Evolutionary conservation across 2,888 invertebrate genomes (phyloP), one percentile per base, ranked within the genome.

Genomic region (Cybosia mesomella): DNA sequence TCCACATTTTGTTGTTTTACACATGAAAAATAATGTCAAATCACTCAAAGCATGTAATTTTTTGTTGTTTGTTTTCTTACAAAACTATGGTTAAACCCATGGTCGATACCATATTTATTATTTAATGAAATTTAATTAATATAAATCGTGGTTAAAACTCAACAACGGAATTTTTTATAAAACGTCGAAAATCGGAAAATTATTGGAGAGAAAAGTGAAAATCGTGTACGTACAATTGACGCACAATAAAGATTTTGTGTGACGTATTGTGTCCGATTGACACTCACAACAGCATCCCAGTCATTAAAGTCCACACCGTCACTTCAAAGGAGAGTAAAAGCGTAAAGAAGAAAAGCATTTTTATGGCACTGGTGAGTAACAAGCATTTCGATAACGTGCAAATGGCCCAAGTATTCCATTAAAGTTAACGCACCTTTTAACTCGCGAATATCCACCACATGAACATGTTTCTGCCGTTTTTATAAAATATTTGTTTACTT

Each of bases 381-480:
- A 74, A 72, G 58, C 71, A 81, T 78, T 76, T 76, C 69, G 67
- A 58, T 71, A 72, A 79, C 71, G 73, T 78, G 79, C 74, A 72
- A 77, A 73, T 65, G 66, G 58, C 53, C 36, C 36, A 75, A 76
- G 69, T 67, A 79, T 78, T 75, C 39, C 81, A 81, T 81, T 81
- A 79, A 79, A 78, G 76, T 79, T 74, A 74, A 79, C 79, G 72
- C 79, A 71, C 81, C 71, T 79, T 74, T 79, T 81, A 75, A 78
- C 81, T 76, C 65, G 79, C 67, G 81, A 70, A 73, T 80, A 81
- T 79, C 79, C 68, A 75, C 81, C 64, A 70, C 74, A 78, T 81
- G 70, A 79, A 78, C 75, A 80, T 78, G 60, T 75, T 75, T 77
- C 65, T 69, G 70, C 60, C 15, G 73, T 70, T 75, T 70, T 79